Evolutionary conservation across 2,797 vertebrate species (phyloP), one percentile per base, ranked within the genome.

Genomic region (Cichlasoma orientale): DNA sequence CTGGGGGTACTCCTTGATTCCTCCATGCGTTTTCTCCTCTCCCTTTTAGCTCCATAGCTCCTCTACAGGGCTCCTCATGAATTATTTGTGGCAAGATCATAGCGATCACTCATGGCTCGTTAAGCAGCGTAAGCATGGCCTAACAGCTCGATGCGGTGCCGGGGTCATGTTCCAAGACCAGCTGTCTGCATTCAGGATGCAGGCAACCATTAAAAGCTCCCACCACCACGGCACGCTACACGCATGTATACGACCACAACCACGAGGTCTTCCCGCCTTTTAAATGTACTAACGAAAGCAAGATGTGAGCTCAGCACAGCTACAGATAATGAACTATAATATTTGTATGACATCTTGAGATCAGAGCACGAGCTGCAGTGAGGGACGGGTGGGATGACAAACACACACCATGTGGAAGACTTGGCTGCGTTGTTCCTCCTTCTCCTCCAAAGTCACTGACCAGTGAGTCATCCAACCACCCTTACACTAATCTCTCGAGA

Each of bases 31-130:
- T 23, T 27, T 70, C 36, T 5, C 36, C 7, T 11, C 61, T 57
- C 70, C 68, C 77, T 91, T 86, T 89, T 82, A 85, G 90, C 88
- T 88, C 91, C 56, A 80, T 86, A 82, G 83, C 91, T 88, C 87
- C 89, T 82, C 91, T 85, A 86, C 90, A 89, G 86, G 85, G 83
- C 81, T 92, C 87, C 90, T 92, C 90, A 92, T 95, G 91, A 95
- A 95, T 94, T 93, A 95, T 95, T 94, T 90, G 93, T 92, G 87
- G 82, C 75, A 18, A 92, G 94, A 95, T 95, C 93, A 95, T 93
- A 94, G 94, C 86, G 5, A 89, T 94, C 70, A 74, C 92, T 94
- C 92, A 94, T 80, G 94, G 92, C 93, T 95, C 92, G 87, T 96
- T 96, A 94, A 87, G 82, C 92, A 91, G 89, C 68, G 70, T 86